Evolutionary conservation across 2,797 vertebrate species (phyloP).

Genomic region (Rhinogobio ventralis): DNA sequence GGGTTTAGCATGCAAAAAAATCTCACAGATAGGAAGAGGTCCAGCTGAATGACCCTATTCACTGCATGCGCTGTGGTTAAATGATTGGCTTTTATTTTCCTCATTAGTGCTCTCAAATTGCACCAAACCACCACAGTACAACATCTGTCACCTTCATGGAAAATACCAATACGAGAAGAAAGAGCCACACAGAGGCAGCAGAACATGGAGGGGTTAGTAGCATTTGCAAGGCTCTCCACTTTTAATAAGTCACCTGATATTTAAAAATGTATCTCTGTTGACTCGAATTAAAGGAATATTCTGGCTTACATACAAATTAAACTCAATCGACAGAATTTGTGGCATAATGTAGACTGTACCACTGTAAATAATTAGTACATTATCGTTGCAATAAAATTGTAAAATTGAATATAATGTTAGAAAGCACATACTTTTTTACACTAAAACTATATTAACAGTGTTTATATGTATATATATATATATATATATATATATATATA

Average conservation of each 20-base stretch:
- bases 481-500: no score
- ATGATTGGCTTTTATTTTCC: slow-evolving; percentile 50
- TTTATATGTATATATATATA: no score
- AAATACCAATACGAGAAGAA: slow-evolving; percentile 7
- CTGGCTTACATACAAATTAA: neutral
- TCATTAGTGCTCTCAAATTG: slow-evolving; percentile 50
- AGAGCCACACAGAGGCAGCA: neutral
- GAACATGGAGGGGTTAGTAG: neutral
- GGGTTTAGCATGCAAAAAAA: slow-evolving; percentile 1
- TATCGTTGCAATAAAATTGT: no score
- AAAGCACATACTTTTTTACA: neutral
- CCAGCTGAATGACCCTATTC: slow-evolving; percentile 34
- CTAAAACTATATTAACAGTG: no score
- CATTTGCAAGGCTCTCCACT: neutral
- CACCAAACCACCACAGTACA: slow-evolving; percentile 4
- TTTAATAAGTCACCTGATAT: neutral
- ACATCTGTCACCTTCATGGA: slow-evolving; percentile 36
- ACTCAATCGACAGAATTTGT: neutral
- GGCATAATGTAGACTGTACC: neutral
- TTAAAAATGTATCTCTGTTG: neutral
- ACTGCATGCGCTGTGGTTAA: slow-evolving; percentile 31
- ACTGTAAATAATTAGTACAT: neutral
- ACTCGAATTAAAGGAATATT: neutral
- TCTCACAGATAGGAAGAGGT: slow-evolving; percentile 38
- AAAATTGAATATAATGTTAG: neutral